Evolutionary conservation across 1,140 invertebrate genomes (phyloP).

Genomic region (Lepeophtheirus salmonis): DNA sequence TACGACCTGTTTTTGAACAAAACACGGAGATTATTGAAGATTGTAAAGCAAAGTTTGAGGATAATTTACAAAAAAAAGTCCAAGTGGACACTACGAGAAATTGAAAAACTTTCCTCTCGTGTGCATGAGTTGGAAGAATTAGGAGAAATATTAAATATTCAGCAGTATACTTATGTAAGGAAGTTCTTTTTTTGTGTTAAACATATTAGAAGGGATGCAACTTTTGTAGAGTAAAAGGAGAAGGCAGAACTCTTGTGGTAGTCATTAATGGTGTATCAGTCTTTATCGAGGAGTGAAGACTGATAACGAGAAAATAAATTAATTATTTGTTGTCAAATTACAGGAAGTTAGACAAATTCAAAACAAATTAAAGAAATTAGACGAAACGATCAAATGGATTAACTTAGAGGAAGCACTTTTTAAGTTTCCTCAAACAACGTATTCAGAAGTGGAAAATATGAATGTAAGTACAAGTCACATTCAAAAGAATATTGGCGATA

Average conservation of each 20-base stretch:
- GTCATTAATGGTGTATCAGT: too few species aligned
- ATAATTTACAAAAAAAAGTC: slow-evolving; percentile 45
- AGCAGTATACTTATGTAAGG: slow-evolving; percentile 32
- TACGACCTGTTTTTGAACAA: slow-evolving; percentile 32
- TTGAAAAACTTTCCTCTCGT: slow-evolving; percentile 47
- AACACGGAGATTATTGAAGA: slow-evolving; percentile 43
- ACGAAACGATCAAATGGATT: slow-evolving; percentile 56
- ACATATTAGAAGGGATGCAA: too few species aligned
- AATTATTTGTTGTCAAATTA: background rate
- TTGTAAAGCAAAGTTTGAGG: slow-evolving; percentile 58
- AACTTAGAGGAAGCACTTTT: slow-evolving; percentile 71
- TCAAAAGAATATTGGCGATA: too few species aligned
- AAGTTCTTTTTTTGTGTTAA: too few species aligned
- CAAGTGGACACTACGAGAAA: slow-evolving; percentile 42
- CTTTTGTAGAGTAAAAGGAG: too few species aligned
- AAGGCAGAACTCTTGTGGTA: too few species aligned
- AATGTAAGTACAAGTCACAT: too few species aligned
- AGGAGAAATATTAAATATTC: slow-evolving; percentile 32
- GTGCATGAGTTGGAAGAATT: slow-evolving; percentile 34
- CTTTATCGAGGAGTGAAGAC: too few species aligned
- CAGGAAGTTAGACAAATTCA: slow-evolving; percentile 38
- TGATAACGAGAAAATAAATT: too few species aligned
- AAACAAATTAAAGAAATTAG: slow-evolving; percentile 47
- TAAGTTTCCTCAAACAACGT: slow-evolving; percentile 50
- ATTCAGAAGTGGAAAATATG: slow-evolving; percentile 49